phyloP scores from a whole-genome alignment of 2,797 vertebrate species.

The Hydrolagus colliei region DNA sequence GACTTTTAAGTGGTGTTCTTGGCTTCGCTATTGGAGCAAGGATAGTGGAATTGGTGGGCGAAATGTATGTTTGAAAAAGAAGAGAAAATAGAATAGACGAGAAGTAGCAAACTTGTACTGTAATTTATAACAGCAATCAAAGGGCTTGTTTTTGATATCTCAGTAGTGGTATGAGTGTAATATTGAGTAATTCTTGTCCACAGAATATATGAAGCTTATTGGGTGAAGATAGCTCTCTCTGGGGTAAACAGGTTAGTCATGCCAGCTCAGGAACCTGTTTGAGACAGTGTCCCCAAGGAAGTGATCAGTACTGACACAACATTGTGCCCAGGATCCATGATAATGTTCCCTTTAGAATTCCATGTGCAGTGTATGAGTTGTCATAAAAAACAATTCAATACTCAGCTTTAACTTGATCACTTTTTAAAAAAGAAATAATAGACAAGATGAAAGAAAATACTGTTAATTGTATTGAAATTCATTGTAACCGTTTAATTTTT shows the following conservation, averaged over 20 bases:
- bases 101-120: neutral
- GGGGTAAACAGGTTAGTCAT: neutral
- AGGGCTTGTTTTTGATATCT: neutral
- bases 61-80: neutral
- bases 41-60: too few species aligned
- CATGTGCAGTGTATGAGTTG: neutral
- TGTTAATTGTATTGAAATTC: neutral
- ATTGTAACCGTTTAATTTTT: too few species aligned
- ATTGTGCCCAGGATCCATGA: neutral
- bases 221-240: neutral
- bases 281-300: neutral
- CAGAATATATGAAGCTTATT: neutral
- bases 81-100: neutral
- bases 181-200: too few species aligned
- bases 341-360: neutral
- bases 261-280: neutral
- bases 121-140: neutral
- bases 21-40: too few species aligned
- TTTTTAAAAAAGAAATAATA: neutral
- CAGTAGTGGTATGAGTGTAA: neutral
- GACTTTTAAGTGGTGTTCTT: neutral
- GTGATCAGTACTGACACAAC: neutral
- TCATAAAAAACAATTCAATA: neutral
- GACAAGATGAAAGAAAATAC: neutral
- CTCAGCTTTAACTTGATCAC: neutral